Percentiles rank a stretch among this genome's conserved stretches.
These are phyloP conservation scores for Cyprinella venusta DNA, from an alignment of 2,797 vertebrate species.

Conservation along the genomic window DNA sequence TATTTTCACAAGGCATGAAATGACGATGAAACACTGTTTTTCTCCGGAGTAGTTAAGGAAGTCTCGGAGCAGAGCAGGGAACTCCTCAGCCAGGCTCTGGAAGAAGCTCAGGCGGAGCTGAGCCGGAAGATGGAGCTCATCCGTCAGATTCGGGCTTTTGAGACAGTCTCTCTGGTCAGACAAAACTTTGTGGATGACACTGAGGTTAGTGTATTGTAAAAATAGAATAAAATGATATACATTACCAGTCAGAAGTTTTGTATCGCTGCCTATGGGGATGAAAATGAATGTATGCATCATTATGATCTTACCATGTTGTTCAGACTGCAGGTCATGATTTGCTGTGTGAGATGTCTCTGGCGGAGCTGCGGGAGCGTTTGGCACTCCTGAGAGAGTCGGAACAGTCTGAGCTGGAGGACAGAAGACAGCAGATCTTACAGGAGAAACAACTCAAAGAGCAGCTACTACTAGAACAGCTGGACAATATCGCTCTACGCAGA, in stretches of 20 bases:
- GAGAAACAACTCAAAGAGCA: slow-evolving; percentile 82
- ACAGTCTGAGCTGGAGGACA: slow-evolving; percentile 78
- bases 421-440: slow-evolving; percentile 80
- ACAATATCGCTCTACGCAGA: slow-evolving; percentile 80
- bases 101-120: slow-evolving; percentile 80
- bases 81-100: slow-evolving; percentile 77
- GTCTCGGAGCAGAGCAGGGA: slow-evolving; percentile 81
- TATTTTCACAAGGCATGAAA: neutral
- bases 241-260: neutral
- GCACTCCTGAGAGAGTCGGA: slow-evolving; percentile 78
- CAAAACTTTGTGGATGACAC: slow-evolving; percentile 84
- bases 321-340: slow-evolving; percentile 85
- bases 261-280: neutral
- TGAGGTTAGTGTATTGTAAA: slow-evolving; percentile 75
- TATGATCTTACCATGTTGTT: slow-evolving; percentile 15
- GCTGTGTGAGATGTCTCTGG: slow-evolving; percentile 90
- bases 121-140: slow-evolving; percentile 81
- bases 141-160: slow-evolving; percentile 80
- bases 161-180: slow-evolving; percentile 75
- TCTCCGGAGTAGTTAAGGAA: slow-evolving; percentile 82
- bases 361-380: slow-evolving; percentile 87
- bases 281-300: neutral
- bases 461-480: slow-evolving; percentile 79
- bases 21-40: neutral
- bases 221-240: neutral